Base-by-base conservation (phyloP, 2,888 invertebrate genomes). In the Graphium colonna region DNA sequence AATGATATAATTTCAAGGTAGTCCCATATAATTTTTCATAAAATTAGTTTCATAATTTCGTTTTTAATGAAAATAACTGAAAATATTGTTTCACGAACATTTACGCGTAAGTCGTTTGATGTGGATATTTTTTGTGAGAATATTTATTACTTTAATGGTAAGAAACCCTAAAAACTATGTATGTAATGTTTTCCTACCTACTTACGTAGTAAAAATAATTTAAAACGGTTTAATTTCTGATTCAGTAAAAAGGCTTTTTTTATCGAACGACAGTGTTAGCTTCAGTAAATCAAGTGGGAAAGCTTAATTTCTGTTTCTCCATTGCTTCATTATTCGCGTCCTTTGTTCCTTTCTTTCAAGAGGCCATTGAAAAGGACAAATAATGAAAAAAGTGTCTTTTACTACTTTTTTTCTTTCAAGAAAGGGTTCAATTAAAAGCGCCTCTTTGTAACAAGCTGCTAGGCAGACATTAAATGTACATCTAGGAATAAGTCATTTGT, bases 401-500 rank as follows among this genome's bases (percentile, higher is more conserved):
- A 40, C 33, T 18, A 59, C 59, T 65, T 66, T 68, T 63, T 65
- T 67, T 67, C 68, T 61, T 66, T 47, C 59, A 36, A 51, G 49
- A 55, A 58, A 56, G 49, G 56, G 56, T 81, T 76, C 77, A 77
- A 75, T 60, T 71, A 67, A 58, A 52, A 46, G 18, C 13, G 60
- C 61, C 63, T 69, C 70, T 77, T 73, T 70, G 68, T 70, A 72
- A 76, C 40, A 17, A 12, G 40, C 33, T 31, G 33, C n/a, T 4
- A 26, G 18, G 13, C 31, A n/a, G 31, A 31, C 17, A 17, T 33
- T 33, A 17, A 46, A 31, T 33, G 9, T 18, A 21, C 28, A 26
- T 28, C 13, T 13, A 15, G 13, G 42, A 21, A 18, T 15, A 33
- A 40, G 45, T 46, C 31, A 41, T 18, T 45, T 21, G 21, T 33